phyloP scores from a whole-genome alignment of 2,113 vertebrate species.

The Pseudonaja textilis region DNA sequence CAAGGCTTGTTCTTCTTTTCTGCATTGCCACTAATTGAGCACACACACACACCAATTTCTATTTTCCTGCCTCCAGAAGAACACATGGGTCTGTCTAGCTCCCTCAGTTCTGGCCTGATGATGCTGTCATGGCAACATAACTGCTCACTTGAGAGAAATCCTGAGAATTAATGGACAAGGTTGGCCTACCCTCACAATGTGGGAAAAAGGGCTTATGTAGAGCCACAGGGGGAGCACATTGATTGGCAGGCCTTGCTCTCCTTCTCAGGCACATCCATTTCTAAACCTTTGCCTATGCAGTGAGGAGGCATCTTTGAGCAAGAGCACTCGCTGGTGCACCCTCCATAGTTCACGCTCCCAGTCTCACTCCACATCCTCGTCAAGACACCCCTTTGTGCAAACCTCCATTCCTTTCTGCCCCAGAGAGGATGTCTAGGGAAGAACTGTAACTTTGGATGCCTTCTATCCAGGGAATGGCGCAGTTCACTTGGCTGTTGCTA shows the following conservation, averaged over 20 bases:
- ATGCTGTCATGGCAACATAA: neutral
- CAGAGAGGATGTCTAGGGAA: neutral
- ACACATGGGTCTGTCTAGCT: neutral
- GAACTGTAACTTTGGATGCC: neutral
- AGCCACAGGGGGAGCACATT: neutral
- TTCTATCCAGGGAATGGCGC: neutral
- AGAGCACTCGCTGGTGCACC: neutral
- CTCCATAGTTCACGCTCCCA: neutral
- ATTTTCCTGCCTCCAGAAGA: conserved; percentile 21
- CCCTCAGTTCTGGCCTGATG: neutral
- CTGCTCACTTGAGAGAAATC: neutral
- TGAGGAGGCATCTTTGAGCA: neutral
- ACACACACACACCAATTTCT: neutral
- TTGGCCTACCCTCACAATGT: neutral
- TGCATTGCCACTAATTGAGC: neutral
- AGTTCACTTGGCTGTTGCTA: neutral
- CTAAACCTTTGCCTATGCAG: neutral
- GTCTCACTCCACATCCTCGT: neutral
- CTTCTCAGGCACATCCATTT: neutral
- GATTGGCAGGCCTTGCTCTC: neutral
- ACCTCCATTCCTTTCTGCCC: neutral
- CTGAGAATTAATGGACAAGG: neutral
- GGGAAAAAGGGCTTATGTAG: neutral
- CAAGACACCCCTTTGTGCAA: neutral
- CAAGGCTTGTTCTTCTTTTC: neutral